Conservation (phyloP, 37 sponge, comb jelly and placozoan species). For the Petrosia ficiformis region DNA sequence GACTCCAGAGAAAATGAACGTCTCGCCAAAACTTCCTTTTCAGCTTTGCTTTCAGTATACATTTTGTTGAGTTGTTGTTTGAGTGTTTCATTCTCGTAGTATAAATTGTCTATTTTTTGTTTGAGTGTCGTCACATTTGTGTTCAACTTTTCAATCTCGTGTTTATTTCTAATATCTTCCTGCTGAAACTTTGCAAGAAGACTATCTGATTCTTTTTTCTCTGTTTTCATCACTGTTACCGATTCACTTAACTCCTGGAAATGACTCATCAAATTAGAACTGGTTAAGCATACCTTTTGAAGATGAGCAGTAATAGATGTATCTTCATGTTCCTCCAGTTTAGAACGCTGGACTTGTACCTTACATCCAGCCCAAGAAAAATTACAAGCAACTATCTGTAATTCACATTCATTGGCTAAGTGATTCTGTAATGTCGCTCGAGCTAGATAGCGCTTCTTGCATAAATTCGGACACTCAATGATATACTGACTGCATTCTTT, state of each 20-base stretch:
- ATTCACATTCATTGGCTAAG: not conserved
- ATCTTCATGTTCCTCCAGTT: not conserved
- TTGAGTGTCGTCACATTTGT: not conserved
- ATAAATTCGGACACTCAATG: slow-evolving; percentile 27
- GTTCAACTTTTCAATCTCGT: not conserved
- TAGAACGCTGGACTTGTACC: not conserved
- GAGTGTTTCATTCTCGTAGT: not conserved
- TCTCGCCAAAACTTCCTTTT: not conserved
- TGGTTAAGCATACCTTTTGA: not conserved
- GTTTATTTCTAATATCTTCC: not conserved
- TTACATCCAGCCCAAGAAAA: slow-evolving; percentile 6
- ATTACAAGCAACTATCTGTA: not conserved
- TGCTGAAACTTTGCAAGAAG: not conserved
- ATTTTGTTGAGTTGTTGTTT: not conserved
- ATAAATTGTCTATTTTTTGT: not conserved
- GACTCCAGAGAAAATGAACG: not conserved
- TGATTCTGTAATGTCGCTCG: slow-evolving; percentile 4
- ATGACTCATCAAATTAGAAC: not conserved
- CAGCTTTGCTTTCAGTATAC: not conserved
- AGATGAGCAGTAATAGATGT: not conserved
- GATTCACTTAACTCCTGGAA: not conserved
- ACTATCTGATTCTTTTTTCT: too few relatives aligned
- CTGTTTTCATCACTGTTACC: not conserved
- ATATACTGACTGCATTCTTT: not conserved
- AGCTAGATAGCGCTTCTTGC: not conserved